Evolutionary conservation across 2,797 vertebrate genomes (phyloP).

Genomic region (Podarcis siculus): DNA sequence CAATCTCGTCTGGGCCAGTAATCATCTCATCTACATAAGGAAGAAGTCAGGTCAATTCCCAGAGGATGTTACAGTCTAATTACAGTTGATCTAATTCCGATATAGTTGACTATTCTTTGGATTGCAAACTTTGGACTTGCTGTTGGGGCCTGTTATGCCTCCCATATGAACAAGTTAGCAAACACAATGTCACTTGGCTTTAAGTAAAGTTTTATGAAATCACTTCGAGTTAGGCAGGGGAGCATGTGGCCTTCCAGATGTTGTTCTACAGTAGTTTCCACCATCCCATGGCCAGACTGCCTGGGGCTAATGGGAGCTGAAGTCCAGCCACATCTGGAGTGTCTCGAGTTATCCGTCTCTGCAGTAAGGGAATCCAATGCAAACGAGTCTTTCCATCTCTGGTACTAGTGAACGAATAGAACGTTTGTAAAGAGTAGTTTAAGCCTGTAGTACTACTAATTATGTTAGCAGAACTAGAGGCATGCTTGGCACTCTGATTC

Average conservation of each 20-base stretch:
- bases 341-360: too few relatives aligned
- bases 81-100: background rate
- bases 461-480: background rate
- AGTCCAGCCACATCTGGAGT: too few relatives aligned
- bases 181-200: background rate
- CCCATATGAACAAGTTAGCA: background rate
- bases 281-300: too few relatives aligned
- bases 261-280: too few relatives aligned
- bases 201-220: background rate
- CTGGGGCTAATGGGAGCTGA: too few relatives aligned
- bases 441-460: background rate
- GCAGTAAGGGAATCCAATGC: too few relatives aligned
- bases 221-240: too few relatives aligned
- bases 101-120: background rate
- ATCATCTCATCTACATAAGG: background rate
- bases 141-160: background rate
- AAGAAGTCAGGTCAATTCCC: background rate
- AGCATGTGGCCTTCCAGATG: too few relatives aligned
- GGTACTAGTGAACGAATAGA: background rate
- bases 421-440: background rate
- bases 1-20: too few relatives aligned
- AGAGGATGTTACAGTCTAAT: background rate
- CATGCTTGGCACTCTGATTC: background rate
- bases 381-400: background rate
- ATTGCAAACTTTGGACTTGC: background rate